These are phyloP conservation scores for Drosophila suboccidentalis DNA, from an alignment of 2,888 invertebrate species.

Conservation along the genomic window DNA sequence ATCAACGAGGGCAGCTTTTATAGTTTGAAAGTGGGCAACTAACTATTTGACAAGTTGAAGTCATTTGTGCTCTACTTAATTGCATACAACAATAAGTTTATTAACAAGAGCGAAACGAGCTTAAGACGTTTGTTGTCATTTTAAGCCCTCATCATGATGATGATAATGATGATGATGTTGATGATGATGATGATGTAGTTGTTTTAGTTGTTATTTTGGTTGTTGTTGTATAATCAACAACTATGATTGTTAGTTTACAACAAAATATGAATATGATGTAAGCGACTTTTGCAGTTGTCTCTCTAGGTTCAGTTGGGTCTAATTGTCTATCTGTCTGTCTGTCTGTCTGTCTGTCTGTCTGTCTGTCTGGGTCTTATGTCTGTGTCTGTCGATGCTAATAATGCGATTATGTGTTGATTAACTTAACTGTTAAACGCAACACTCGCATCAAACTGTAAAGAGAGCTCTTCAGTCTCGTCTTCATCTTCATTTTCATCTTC, in stretches of 20 bases:
- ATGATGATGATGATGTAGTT: not conserved
- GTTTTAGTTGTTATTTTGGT: not conserved
- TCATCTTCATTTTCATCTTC: not conserved
- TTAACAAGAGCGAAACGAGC: constrained; percentile 16
- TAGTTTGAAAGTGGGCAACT: constrained; percentile 17
- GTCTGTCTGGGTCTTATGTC: constrained; percentile 33
- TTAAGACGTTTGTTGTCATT: constrained; percentile 4
- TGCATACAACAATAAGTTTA: constrained; percentile 13
- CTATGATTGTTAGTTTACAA: constrained; percentile 15
- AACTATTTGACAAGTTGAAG: not conserved
- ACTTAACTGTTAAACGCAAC: constrained; percentile 58
- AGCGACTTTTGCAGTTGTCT: constrained; percentile 26
- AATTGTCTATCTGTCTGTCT: not conserved
- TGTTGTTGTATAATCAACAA: constrained; percentile 28
- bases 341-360: constrained; percentile 9
- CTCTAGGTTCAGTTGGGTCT: constrained; percentile 4
- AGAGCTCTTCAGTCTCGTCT: constrained; percentile 10
- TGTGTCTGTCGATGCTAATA: constrained; percentile 57
- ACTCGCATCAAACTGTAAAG: constrained; percentile 48
- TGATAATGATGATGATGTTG: not conserved
- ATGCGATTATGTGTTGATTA: constrained; percentile 75
- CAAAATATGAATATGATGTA: constrained; percentile 30
- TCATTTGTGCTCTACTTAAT: constrained; percentile 20
- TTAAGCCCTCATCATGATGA: constrained; percentile 8
- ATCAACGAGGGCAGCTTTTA: constrained; percentile 12